A percentile compares a stretch with the other conserved stretches of the same genome.
Conservation (phyloP, 92 coral and sea anemone genomes). For the Actinostola sp. region DNA sequence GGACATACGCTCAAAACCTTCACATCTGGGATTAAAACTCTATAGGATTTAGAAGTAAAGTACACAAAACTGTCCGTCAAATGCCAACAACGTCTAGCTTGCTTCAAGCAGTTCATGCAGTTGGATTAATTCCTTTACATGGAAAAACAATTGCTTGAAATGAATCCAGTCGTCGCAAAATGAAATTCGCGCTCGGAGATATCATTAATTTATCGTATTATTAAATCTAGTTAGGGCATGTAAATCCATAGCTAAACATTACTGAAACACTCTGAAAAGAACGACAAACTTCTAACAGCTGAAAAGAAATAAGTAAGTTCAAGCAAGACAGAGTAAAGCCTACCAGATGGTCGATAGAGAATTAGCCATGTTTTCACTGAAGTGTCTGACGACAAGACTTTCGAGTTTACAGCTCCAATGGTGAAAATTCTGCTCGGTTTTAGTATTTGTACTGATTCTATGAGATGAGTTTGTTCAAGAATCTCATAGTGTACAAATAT, state of each 20-base stretch:
- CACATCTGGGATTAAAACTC: neutral
- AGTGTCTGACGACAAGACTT: too few species aligned
- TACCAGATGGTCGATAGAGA: neutral
- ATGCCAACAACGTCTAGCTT: constrained; percentile 3
- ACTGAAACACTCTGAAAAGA: neutral
- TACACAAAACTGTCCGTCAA: constrained; percentile 8
- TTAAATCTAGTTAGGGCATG: neutral
- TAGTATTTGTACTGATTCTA: neutral
- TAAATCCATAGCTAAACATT: constrained; percentile 13
- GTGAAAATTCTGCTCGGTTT: neutral
- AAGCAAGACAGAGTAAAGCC: too few species aligned
- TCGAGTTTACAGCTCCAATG: too few species aligned
- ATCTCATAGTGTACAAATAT: constrained; percentile 21
- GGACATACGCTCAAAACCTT: neutral
- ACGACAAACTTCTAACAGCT: neutral
- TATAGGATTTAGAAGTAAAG: neutral
- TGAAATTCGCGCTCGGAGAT: too few species aligned
- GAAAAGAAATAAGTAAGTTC: too few species aligned
- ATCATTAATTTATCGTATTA: too few species aligned
- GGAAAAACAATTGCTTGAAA: too few species aligned
- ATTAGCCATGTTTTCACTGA: too few species aligned
- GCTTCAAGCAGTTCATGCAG: neutral
- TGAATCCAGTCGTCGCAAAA: too few species aligned
- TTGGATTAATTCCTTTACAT: neutral
- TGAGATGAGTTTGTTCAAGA: neutral